A percentile compares a stretch with the other conserved stretches of the same genome.
phyloP scores from a whole-genome alignment of 2,113 vertebrate genomes.

The Grantiella picta region DNA sequence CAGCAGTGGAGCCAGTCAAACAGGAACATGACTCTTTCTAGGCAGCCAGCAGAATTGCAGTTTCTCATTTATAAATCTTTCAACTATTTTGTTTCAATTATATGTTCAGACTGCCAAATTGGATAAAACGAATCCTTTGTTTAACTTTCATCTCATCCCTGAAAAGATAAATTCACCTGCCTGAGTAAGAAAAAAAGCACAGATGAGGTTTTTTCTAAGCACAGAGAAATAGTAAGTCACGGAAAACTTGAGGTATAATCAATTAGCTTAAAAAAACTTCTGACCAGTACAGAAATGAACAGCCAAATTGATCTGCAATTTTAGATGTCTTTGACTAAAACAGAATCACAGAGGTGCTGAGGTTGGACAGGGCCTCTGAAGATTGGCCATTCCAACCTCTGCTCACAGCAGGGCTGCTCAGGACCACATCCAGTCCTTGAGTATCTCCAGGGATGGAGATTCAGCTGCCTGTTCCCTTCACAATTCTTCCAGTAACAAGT shows the following conservation, averaged over 20 bases:
- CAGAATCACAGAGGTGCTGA: background rate
- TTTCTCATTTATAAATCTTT: background rate
- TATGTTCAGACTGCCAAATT: conserved; percentile 38
- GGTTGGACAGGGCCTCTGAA: background rate
- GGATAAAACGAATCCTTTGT: background rate
- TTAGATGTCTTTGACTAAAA: background rate
- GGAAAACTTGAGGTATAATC: background rate
- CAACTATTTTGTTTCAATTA: conserved; percentile 32
- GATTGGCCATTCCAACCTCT: background rate
- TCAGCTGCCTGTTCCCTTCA: background rate
- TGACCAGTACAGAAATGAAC: background rate
- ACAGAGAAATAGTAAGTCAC: background rate
- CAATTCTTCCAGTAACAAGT: fast-evolving
- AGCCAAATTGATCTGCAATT: background rate
- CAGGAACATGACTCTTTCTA: background rate
- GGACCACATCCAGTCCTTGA: background rate
- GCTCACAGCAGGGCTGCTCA: background rate
- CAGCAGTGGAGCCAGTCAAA: background rate
- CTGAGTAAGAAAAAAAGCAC: background rate
- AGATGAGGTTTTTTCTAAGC: background rate
- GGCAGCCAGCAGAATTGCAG: background rate
- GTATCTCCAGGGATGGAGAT: background rate
- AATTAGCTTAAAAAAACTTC: background rate
- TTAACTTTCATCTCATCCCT: background rate
- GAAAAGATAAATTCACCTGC: conserved; percentile 17